Base-by-base conservation (phyloP, 2,888 invertebrate species). In the Spodoptera littoralis region DNA sequence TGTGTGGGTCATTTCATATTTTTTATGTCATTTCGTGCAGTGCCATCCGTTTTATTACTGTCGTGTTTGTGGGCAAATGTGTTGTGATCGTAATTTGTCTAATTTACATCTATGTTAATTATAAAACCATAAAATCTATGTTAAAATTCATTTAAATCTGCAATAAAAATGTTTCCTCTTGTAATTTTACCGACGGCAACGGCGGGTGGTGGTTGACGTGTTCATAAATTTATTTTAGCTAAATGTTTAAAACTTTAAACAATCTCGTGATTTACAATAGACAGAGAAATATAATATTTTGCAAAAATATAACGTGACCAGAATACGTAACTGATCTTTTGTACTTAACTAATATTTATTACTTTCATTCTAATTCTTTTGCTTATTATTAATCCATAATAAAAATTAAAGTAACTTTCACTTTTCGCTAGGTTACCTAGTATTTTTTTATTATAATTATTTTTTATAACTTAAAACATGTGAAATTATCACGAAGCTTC, bases 71-170 rank as follows among this genome's bases (percentile, higher is more conserved):
- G 51, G 60, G 43, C 70, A 71, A 79, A 74, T 73, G 56, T 70
- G 63, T 66, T 65, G 54, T 67, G 56, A 50, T 73, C 62, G 61
- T 76, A 68, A 78, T 79, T 73, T 77, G 63, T 78, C 60, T 43
- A 68, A 78, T 78, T 76, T 74, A 70, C 62, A 76, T 77, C 71
- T 70, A 68, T 70, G 60, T 69, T 81, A 73, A 85, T 84, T 81
- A 80, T 75, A 76, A 80, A 65, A 53, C 65, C 62, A 72, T 82
- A 73, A 80, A 77, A 69, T 61, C 43, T 61, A 63, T 70, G 65
- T 71, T 64, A 73, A 77, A 74, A 79, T 70, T 55, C 52, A 51
- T 59, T 69, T 63, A 72, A 69, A 70, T 61, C 11, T 69, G 49
- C 65, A 46, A 55, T 76, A 67, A 67, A 65, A 73, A 64, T 62